Base-by-base conservation (phyloP, 2,888 invertebrate genomes). In the Lottia gigantea region DNA sequence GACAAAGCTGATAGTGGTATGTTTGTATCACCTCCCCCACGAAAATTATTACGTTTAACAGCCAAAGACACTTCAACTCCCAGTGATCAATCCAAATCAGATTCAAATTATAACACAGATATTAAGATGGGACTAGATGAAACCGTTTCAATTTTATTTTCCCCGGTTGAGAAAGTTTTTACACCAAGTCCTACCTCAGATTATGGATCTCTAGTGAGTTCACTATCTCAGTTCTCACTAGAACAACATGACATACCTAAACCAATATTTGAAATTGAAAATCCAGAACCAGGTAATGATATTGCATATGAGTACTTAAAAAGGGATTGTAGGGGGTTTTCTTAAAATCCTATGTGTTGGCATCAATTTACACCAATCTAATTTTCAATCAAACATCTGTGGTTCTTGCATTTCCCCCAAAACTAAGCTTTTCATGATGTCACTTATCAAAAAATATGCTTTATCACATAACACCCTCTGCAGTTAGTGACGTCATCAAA, bases 51-150 rank as follows among this genome's bases (percentile, higher is more conserved):
- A 23, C 47, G 61, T 31, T 55, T 71, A 15, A 7, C 46, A 26
- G 61, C 64, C 3, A 64, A 71, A 55, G 61, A 55, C 45, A 71
- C 71, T 19, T 71, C 71, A 14, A 71, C 71, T 11, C 71, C 71
- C 0, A 71, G 71, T 61, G 45, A 49, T 15, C 16, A 19, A 26
- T 23, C 11, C n/a, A 40, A 46, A 40, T 45, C 67, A n/a, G 26
- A 26, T 23, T 23, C 16, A 15, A 55, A 67, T 23, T 64, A 67
- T 55, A 63, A 47, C 55, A 49, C 67, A 55, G 64, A 55, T 64
- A 67, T 67, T 12, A 67, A 63, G 47, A 55, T 62, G 45, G 62
- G 45, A 23, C 23, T 71, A 14, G 64, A 47, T 26, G 46, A 46
- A n/a, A 31, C 64, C 1, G 68, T 63, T 40, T 64, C 71, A 3